Percentiles rank a stretch among this genome's conserved stretches.
These are phyloP conservation scores for Psittacus erithacus DNA, from an alignment of 2,113 vertebrate species.

Conservation along the genomic window DNA sequence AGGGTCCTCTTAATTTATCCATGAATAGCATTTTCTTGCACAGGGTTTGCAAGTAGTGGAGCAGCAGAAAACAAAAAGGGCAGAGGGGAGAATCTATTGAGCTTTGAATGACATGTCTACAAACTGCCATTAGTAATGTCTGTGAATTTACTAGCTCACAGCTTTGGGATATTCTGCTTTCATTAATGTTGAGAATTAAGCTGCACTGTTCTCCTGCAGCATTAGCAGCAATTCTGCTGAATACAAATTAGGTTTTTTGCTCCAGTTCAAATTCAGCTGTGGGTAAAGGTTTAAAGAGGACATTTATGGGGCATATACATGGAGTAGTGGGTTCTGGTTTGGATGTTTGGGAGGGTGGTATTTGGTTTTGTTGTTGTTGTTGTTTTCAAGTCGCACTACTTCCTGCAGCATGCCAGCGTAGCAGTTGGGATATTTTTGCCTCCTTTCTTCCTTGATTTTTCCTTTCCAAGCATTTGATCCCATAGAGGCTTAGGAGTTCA, in stretches of 20 bases:
- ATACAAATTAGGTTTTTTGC: not conserved
- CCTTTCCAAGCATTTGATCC: not conserved
- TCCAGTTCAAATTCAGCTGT: not conserved
- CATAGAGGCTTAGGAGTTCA: not conserved
- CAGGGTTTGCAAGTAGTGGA: not conserved
- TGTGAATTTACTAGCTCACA: not conserved
- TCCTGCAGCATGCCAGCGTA: not conserved
- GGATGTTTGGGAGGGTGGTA: not conserved
- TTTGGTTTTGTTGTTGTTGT: not conserved
- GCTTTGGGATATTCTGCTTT: slow-evolving; percentile 15
- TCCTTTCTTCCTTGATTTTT: not conserved
- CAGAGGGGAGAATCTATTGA: not conserved
- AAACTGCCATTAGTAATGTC: not conserved
- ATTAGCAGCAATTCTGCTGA: not conserved
- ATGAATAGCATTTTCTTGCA: accelerated
- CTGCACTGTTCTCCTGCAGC: not conserved
- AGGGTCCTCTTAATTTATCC: not conserved
- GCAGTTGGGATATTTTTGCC: not conserved
- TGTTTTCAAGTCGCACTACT: not conserved
- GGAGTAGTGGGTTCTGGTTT: not conserved
- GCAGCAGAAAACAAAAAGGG: not conserved
- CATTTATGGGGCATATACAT: not conserved
- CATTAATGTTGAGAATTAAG: slow-evolving; percentile 41
- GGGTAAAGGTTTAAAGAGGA: not conserved
- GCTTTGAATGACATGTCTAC: not conserved